Evolutionary conservation across 2,113 vertebrate genomes (phyloP).

Genomic region (Pluvialis apricaria): DNA sequence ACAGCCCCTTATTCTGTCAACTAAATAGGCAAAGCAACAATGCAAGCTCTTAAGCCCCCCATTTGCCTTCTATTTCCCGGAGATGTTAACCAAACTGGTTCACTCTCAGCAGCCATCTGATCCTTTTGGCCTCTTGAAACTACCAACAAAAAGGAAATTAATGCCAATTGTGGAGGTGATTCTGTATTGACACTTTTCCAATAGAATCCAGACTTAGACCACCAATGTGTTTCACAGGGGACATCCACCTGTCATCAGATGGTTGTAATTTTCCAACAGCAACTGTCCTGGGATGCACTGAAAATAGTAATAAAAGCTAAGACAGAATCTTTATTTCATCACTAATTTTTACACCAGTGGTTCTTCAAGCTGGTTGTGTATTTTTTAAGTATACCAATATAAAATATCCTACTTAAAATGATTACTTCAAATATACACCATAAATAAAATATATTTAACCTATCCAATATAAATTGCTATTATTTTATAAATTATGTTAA

Average conservation of each 20-base stretch:
- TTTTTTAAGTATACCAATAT: background rate
- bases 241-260: background rate
- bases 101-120: background rate
- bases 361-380: background rate
- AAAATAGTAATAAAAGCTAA: background rate
- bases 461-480: background rate
- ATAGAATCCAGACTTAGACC: slow-evolving; percentile 4
- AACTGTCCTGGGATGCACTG: background rate
- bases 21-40: background rate
- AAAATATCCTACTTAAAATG: background rate
- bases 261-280: background rate
- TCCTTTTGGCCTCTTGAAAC: background rate
- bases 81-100: background rate
- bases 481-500: slow-evolving; percentile 1
- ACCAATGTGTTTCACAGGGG: background rate
- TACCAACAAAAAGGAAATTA: slow-evolving; percentile 12
- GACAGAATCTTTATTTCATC: background rate
- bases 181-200: slow-evolving; percentile 12
- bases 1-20: background rate
- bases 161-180: background rate
- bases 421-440: background rate
- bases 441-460: background rate
- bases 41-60: background rate
- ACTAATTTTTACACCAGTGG: background rate
- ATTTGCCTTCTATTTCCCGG: background rate